phyloP scores from a whole-genome alignment of 2,113 vertebrate species.

The Prionailurus bengalensis region DNA sequence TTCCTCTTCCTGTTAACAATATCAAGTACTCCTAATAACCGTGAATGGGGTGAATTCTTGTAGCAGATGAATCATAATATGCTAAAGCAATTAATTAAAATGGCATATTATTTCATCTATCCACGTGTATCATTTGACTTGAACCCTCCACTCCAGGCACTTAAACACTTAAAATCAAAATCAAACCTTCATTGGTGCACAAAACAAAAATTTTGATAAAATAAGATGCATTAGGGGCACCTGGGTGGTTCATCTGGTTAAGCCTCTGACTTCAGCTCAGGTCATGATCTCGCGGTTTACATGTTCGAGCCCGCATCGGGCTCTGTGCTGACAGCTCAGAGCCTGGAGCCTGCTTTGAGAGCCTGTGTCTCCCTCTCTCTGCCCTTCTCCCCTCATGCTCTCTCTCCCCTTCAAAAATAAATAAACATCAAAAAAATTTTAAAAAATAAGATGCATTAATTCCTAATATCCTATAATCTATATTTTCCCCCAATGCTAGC shows the following conservation, averaged over 20 bases:
- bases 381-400: too few relatives aligned
- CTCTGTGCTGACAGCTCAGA: too few relatives aligned
- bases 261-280: too few relatives aligned
- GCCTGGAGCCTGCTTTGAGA: too few relatives aligned
- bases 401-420: too few relatives aligned
- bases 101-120: background rate
- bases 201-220: background rate
- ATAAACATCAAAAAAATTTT: too few relatives aligned
- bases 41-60: background rate
- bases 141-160: background rate
- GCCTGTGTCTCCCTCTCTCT: too few relatives aligned
- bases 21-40: background rate
- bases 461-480: background rate
- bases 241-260: too few relatives aligned
- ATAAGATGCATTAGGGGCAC: background rate
- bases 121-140: background rate
- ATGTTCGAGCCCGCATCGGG: too few relatives aligned
- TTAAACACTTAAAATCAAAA: background rate
- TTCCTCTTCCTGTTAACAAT: background rate
- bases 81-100: conserved; percentile 30
- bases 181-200: background rate
- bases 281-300: too few relatives aligned
- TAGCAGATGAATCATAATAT: background rate
- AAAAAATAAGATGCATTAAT: background rate
- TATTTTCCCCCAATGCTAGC: background rate